Percentiles rank a stretch among this genome's conserved stretches.
These are phyloP conservation scores for Ctenosaura bakeri DNA, from an alignment of 2,797 vertebrate species.

Conservation along the genomic window DNA sequence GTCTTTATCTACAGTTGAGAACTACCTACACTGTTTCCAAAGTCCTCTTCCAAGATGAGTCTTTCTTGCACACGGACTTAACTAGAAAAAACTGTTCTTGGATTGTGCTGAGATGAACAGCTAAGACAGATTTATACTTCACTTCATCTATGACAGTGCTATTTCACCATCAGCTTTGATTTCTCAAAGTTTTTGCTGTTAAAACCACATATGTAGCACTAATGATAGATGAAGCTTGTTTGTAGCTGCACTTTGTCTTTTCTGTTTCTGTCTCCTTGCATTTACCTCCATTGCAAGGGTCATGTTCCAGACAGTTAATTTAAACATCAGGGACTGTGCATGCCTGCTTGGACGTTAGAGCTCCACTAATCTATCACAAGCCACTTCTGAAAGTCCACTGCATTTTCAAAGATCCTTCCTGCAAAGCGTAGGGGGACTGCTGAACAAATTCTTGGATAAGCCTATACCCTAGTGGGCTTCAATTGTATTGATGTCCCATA, in stretches of 20 bases:
- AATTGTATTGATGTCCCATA: background rate
- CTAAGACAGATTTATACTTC: background rate
- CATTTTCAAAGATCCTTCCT: background rate
- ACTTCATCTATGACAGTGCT: background rate
- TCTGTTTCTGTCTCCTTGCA: background rate
- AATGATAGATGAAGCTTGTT: background rate
- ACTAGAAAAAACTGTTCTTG: background rate
- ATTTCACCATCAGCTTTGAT: background rate
- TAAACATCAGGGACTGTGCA: background rate
- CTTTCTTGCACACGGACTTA: background rate
- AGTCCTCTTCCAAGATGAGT: background rate
- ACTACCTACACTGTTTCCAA: background rate
- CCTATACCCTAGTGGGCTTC: background rate
- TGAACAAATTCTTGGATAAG: background rate
- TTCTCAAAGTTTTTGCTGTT: background rate
- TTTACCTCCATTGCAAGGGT: background rate
- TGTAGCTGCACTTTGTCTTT: background rate
- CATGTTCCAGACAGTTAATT: background rate
- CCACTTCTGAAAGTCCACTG: background rate
- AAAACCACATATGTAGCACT: background rate
- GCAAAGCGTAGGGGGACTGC: background rate
- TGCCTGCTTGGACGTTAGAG: background rate
- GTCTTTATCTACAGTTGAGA: background rate
- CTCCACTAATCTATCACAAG: background rate
- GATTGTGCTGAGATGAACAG: background rate